phyloP scores from a whole-genome alignment of 2,888 invertebrate species.

The Mythimna impura region DNA sequence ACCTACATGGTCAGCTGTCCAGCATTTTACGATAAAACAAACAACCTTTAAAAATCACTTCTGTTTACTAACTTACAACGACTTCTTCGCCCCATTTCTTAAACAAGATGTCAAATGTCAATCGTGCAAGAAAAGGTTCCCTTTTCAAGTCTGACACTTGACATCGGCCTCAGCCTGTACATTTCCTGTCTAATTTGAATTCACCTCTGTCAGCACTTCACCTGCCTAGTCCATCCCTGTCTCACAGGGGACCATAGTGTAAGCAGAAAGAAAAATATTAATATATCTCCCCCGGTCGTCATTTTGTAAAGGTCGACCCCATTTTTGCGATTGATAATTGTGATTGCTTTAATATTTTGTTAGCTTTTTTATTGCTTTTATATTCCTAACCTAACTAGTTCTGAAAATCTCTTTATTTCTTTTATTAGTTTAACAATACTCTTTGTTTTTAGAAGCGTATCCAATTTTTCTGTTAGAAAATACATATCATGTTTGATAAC shows the following conservation, averaged over 20 bases:
- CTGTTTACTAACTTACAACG: background rate
- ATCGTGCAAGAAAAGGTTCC: background rate
- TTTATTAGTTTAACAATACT: slow-evolving; percentile 3
- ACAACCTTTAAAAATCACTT: background rate
- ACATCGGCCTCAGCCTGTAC: slow-evolving; percentile 2
- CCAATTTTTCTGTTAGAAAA: background rate
- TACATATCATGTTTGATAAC: background rate
- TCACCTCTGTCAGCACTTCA: slow-evolving; percentile 18
- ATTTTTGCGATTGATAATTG: slow-evolving; percentile 60
- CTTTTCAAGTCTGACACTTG: background rate
- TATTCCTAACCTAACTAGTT: background rate
- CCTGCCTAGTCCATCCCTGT: slow-evolving; percentile 42
- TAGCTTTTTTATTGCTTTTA: slow-evolving; percentile 22
- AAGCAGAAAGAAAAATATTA: slow-evolving; percentile 66
- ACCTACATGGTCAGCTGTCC: no score
- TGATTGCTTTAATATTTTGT: slow-evolving; percentile 57
- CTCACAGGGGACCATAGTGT: slow-evolving; percentile 40
- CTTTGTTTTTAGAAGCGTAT: background rate
- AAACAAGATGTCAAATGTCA: background rate
- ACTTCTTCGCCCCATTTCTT: background rate
- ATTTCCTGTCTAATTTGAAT: slow-evolving; percentile 30
- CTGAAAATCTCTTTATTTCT: background rate
- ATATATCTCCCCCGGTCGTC: slow-evolving; percentile 58
- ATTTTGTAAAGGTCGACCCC: slow-evolving; percentile 46
- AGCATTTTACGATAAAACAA: no score